Evolutionary conservation across 2,888 invertebrate genomes (phyloP), one percentile per base, ranked within the genome.

Genomic region (Lasioglossum malachurum): DNA sequence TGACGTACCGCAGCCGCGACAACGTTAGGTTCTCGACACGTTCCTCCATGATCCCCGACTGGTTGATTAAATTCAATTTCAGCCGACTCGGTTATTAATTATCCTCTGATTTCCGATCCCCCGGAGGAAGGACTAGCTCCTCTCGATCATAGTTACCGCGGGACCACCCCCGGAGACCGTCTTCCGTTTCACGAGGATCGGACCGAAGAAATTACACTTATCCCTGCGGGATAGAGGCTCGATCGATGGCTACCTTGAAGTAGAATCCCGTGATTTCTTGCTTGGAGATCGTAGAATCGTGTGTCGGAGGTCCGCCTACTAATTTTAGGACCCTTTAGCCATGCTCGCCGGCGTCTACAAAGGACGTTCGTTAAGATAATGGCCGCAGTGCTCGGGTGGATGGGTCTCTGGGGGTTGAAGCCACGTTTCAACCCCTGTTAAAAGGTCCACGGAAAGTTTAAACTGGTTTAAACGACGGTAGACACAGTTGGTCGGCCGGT

Each of bases 361-460:
- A 92, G 90, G 88, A 49, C 80, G 90, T 92, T 93, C 92, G 91
- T 93, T 93, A 93, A 90, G 90, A 91, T 92, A 93, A 93, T 93
- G 90, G 90, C 78, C 78, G 79, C 82, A 81, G 80, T 78, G 88
- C 87, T 80, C 83, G 87, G 79, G 81, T 79, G 79, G 73, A 75
- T 73, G 89, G 80, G 72, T 87, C 86, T 83, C 80, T 60, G 82
- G 69, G 75, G 78, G 44, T 44, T 16, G 72, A 19, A 16, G 84
- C 60, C 72, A 75, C 78, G 71, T 83, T 83, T 71, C 64, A 12
- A 78, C 41, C 38, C 69, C 71, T 31, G 73, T 74, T 84, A 74
- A 84, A 80, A 78, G 80, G 79, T 80, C 78, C 80, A 73, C 46
- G 75, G 83, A 46, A 80, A 80, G 82, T 83, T 88, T 75, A 78